Evolutionary conservation across 2,113 vertebrate genomes (phyloP).

Genomic region (Petrocephalus zakoni): DNA sequence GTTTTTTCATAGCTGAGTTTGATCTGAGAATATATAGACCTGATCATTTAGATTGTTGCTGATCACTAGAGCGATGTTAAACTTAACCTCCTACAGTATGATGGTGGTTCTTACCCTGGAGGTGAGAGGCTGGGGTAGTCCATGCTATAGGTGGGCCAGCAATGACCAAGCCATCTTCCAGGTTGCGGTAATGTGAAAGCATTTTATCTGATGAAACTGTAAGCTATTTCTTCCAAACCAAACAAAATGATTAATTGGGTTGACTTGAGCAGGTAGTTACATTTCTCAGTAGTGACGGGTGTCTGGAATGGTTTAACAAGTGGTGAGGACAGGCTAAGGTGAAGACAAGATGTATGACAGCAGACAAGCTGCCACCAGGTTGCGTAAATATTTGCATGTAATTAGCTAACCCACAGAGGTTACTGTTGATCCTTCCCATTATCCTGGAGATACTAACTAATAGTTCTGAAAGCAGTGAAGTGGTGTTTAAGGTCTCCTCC

Average conservation of each 20-base stretch:
- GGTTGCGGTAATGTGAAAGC: neutral
- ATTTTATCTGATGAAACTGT: neutral
- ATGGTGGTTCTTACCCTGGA: neutral
- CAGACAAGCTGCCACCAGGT: neutral
- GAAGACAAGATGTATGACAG: neutral
- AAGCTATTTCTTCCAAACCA: neutral
- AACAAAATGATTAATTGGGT: neutral
- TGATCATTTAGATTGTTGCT: neutral
- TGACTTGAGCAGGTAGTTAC: neutral
- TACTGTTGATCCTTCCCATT: neutral
- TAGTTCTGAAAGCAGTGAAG: neutral
- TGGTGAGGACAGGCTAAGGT: neutral
- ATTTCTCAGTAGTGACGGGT: neutral
- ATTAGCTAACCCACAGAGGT: neutral
- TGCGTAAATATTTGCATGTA: neutral
- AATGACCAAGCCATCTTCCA: neutral
- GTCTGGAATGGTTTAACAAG: neutral
- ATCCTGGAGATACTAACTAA: neutral
- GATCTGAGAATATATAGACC: neutral
- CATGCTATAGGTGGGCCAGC: neutral
- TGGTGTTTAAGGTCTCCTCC: neutral
- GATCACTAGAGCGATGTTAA: neutral
- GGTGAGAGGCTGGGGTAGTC: neutral
- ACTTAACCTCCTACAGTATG: neutral
- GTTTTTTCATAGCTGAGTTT: neutral